Evolutionary conservation across 1,140 invertebrate genomes (phyloP).

Genomic region (Drosophila sulfurigaster): DNA sequence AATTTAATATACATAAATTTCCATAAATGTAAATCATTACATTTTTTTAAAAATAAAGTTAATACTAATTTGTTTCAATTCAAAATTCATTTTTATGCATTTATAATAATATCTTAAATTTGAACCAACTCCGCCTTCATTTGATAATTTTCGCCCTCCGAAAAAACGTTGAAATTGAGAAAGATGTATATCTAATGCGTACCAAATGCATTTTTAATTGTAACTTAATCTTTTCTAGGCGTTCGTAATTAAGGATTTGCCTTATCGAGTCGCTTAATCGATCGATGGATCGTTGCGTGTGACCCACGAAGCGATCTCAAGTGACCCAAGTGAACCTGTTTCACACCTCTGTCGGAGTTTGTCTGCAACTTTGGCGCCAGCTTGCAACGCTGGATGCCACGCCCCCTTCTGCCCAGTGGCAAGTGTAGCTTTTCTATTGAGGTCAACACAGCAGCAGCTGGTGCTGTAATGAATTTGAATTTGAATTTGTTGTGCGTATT

Average conservation of each 20-base stretch:
- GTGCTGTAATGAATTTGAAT: conserved; percentile 15
- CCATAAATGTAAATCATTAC: too few relatives aligned
- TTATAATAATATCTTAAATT: too few relatives aligned
- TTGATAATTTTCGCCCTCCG: too few relatives aligned
- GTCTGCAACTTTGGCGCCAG: conserved; percentile 35
- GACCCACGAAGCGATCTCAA: background rate
- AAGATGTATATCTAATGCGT: background rate
- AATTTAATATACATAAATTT: too few relatives aligned
- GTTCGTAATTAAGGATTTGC: background rate
- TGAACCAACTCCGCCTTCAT: too few relatives aligned
- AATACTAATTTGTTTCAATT: too few relatives aligned
- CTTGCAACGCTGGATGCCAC: conserved; percentile 2
- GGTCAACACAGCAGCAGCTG: conserved; percentile 20
- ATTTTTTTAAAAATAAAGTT: too few relatives aligned
- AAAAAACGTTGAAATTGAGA: background rate
- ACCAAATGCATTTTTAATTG: conserved; percentile 35
- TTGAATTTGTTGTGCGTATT: conserved; percentile 27
- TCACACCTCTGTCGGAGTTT: conserved; percentile 6
- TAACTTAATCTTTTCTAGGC: background rate
- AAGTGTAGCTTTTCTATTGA: background rate
- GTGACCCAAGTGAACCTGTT: background rate
- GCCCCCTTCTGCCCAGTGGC: background rate
- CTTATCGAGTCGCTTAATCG: conserved; percentile 3
- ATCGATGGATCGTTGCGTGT: conserved; percentile 8
- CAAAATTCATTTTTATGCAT: too few relatives aligned